phyloP scores from a whole-genome alignment of 2,113 vertebrate species.

The Seriola quinqueradiata region DNA sequence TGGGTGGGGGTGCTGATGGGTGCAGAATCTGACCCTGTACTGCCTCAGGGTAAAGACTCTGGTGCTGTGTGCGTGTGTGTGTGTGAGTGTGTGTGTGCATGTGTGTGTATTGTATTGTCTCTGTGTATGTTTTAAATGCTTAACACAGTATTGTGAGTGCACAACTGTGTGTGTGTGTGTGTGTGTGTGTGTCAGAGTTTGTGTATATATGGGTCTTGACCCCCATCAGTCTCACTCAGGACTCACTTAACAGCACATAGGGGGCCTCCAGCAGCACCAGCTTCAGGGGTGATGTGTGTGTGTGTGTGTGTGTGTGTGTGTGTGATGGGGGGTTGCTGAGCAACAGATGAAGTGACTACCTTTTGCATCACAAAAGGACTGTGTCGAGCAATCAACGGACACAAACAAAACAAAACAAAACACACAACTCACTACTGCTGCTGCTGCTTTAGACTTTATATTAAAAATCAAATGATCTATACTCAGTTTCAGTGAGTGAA shows the following conservation, averaged over 20 bases:
- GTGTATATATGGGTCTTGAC: slow-evolving; percentile 73
- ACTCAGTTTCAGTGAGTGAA: too few relatives aligned
- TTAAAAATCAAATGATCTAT: background rate
- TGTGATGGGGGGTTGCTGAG: slow-evolving; percentile 11
- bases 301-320: slow-evolving; percentile 25
- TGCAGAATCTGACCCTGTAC: slow-evolving; percentile 41
- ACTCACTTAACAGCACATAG: slow-evolving; percentile 82
- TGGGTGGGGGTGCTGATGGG: slow-evolving; percentile 17
- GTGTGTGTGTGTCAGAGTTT: slow-evolving; percentile 25
- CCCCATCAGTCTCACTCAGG: slow-evolving; percentile 87
- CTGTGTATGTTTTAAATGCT: slow-evolving; percentile 28
- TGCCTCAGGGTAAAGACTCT: slow-evolving; percentile 52
- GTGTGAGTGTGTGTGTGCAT: slow-evolving; percentile 19
- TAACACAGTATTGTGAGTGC: slow-evolving; percentile 34
- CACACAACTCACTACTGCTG: background rate
- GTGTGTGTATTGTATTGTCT: slow-evolving; percentile 14
- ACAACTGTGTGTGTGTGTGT: slow-evolving; percentile 7
- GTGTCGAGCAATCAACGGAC: background rate
- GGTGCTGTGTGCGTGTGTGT: slow-evolving; percentile 15
- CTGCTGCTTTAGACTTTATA: background rate
- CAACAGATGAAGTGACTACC: background rate
- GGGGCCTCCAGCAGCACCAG: slow-evolving; percentile 60
- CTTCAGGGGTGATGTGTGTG: slow-evolving; percentile 53
- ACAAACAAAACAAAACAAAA: background rate
- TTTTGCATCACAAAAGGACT: background rate